phyloP scores from a whole-genome alignment of 2,888 invertebrate species.

The Caradrina kadenii region DNA sequence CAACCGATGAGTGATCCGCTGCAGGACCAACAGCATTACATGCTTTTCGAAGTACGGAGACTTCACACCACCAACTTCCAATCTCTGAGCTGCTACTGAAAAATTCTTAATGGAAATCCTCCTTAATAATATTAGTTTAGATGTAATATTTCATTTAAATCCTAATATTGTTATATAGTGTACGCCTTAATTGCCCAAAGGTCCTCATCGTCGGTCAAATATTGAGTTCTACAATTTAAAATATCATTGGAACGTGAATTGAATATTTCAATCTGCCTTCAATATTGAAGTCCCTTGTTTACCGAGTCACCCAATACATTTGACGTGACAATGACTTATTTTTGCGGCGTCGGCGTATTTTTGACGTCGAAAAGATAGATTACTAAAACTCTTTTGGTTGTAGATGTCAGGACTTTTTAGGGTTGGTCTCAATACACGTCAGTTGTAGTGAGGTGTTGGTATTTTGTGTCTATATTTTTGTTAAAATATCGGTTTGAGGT shows the following conservation, averaged over 20 bases:
- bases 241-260: neutral
- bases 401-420: slow-evolving; percentile 18
- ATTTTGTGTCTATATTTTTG: neutral
- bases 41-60: too few relatives aligned
- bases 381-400: slow-evolving; percentile 32
- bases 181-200: too few relatives aligned
- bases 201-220: too few relatives aligned
- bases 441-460: neutral
- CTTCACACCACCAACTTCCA: too few relatives aligned
- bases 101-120: too few relatives aligned
- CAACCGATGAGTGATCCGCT: too few relatives aligned
- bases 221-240: neutral
- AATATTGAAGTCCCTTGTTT: slow-evolving; percentile 23
- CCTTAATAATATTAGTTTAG: too few relatives aligned
- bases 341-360: slow-evolving; percentile 29
- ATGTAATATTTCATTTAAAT: too few relatives aligned
- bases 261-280: neutral
- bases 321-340: slow-evolving; percentile 52
- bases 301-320: slow-evolving; percentile 1
- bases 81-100: too few relatives aligned
- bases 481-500: neutral
- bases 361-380: slow-evolving; percentile 42
- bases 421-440: slow-evolving; percentile 27
- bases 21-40: too few relatives aligned
- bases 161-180: too few relatives aligned